Base-by-base conservation (phyloP, 1,140 invertebrate species). In the Drosophila simulans region DNA sequence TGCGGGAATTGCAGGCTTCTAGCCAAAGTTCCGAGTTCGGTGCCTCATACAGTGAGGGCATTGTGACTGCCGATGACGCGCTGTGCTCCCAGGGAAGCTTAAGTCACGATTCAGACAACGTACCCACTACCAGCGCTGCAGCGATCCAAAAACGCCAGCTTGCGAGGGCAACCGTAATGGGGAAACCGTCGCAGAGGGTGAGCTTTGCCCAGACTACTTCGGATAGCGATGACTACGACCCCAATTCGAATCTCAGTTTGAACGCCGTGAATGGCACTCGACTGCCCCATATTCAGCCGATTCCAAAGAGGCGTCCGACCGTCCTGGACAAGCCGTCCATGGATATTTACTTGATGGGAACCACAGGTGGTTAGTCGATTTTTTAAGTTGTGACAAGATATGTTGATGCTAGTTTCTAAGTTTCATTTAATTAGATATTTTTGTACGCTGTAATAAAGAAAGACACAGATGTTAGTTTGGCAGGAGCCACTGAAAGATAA, bases 211-310 rank as follows among this genome's bases (percentile, higher is more conserved):
- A 5, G 45, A 43, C 5, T 3, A 8, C 10, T 3, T 31, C n/a
- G 0, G 17, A n/a, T 2, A 46, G 35, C 0, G 83, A 86, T 11
- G 77, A 80, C 22, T 80, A 84, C 7, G 85, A 81, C 7, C 10
- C 68, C 1, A 56, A 64, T 11, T 69, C 65, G 1, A 34, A 56
- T 13, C 42, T 89, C 4, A 90, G 85, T 35, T 48, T 90, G 5
- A 90, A 90, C 43, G 85, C 85, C 0, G 59, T 90, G 0, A 90
- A 90, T 58, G 85, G 85, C 0, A 90, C 85, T 0, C 64, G 86
- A 2, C 20, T 85, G 4, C 85, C 85, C 0, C 53, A 90, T 12
- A 42, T 81, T 11, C 85, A 90, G 35, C 85, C 85, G 0, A 86
- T 90, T 5, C 85, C 85, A 2, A 76, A 54, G 37, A 43, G 85